A percentile compares a stretch with the other conserved stretches of the same genome.
Evolutionary conservation across 2,113 vertebrate species (phyloP).

Genomic region (Sander vitreus): DNA sequence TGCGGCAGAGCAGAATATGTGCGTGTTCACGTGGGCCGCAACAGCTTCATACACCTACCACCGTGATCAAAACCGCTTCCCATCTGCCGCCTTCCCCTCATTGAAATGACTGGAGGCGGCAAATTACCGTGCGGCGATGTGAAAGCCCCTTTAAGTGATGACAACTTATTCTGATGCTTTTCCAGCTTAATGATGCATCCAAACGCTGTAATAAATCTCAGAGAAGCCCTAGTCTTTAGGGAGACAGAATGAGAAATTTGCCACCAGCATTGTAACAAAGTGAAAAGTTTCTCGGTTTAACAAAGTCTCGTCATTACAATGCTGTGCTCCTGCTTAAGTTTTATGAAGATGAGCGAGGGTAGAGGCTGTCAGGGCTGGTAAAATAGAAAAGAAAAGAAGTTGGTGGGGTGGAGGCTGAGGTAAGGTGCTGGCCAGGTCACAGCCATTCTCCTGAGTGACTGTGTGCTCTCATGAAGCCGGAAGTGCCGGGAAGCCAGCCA

Average conservation of each 20-base stretch:
- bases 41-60: background rate
- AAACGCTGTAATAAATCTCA: slow-evolving; percentile 35
- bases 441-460: slow-evolving; percentile 50
- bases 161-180: background rate
- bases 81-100: background rate
- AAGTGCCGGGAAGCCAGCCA: slow-evolving; percentile 63
- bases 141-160: slow-evolving; percentile 2
- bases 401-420: background rate
- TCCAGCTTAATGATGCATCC: background rate
- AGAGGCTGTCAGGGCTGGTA: slow-evolving; percentile 9
- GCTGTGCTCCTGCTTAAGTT: slow-evolving; percentile 25
- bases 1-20: too few relatives aligned
- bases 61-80: background rate
- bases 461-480: slow-evolving; percentile 18
- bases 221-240: background rate
- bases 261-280: slow-evolving; percentile 17
- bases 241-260: slow-evolving; percentile 23
- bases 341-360: slow-evolving; percentile 19
- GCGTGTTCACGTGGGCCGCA: background rate
- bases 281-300: slow-evolving; percentile 7
- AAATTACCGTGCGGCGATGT: too few relatives aligned
- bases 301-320: slow-evolving; percentile 16
- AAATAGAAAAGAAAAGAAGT: slow-evolving; percentile 23
- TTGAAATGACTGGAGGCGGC: too few relatives aligned
- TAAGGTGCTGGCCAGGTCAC: slow-evolving; percentile 17